A percentile compares a stretch with the other conserved stretches of the same genome.
Conservation (phyloP, 2,113 vertebrate genomes). For the Elgaria multicarinata region DNA sequence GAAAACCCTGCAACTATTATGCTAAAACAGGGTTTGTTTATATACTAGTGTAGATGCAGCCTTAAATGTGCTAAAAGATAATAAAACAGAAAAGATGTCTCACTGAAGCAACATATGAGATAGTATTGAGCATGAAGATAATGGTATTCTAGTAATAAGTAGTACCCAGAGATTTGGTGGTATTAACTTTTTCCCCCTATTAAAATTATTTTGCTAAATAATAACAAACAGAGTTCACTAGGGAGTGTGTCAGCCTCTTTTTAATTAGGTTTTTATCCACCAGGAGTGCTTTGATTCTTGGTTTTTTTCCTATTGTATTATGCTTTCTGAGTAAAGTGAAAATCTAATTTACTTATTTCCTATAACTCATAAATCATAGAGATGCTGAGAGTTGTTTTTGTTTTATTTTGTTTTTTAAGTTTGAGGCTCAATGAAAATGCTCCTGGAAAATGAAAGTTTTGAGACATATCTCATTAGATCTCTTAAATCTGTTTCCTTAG, state of each 20-base stretch:
- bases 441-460: neutral
- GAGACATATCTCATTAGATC: neutral
- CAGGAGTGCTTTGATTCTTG: conserved; percentile 16
- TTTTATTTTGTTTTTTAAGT: neutral
- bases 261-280: conserved; percentile 6
- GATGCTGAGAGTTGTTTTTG: neutral
- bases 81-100: conserved; percentile 1
- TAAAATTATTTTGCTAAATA: conserved; percentile 38
- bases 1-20: neutral
- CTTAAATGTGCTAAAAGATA: conserved; percentile 6
- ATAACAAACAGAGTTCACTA: conserved; percentile 15
- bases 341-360: conserved; percentile 32
- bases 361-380: conserved; percentile 21
- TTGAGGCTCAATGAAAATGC: neutral
- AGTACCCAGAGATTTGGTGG: neutral
- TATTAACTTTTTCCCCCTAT: conserved; percentile 23
- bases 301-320: neutral
- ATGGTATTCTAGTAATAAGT: conserved; percentile 16
- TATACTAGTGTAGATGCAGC: neutral
- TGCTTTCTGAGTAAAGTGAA: conserved; percentile 24
- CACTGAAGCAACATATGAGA: neutral
- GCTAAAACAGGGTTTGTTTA: neutral
- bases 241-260: conserved; percentile 23
- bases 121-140: conserved; percentile 5
- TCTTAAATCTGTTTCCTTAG: neutral